Evolutionary conservation across 2,797 vertebrate genomes (phyloP).

Genomic region (Naso thynnoides): DNA sequence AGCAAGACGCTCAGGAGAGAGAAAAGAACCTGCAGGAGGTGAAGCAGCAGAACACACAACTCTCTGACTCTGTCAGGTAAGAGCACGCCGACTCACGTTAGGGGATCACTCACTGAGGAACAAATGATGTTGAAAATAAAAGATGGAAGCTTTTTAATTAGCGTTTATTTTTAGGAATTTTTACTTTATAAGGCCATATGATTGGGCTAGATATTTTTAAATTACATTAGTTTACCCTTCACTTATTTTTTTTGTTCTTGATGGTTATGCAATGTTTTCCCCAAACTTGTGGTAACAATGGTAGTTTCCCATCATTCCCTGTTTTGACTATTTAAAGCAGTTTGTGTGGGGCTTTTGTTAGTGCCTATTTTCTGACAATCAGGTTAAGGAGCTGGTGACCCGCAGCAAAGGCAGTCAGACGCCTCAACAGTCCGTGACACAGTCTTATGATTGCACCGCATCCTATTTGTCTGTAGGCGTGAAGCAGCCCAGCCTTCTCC

Average conservation of each 20-base stretch:
- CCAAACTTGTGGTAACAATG: not conserved
- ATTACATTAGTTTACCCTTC: not conserved
- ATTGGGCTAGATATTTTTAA: not conserved
- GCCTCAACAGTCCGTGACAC: not conserved
- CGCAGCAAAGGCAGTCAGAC: constrained; percentile 20
- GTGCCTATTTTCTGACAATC: constrained; percentile 4
- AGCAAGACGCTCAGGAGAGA: constrained; percentile 80
- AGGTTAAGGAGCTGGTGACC: too few species aligned
- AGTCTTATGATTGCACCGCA: constrained; percentile 73
- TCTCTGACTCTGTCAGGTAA: constrained; percentile 78
- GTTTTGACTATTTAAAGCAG: not conserved
- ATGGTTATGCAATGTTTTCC: not conserved
- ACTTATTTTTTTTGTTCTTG: not conserved
- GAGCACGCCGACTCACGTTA: constrained; percentile 5
- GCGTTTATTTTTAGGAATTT: not conserved
- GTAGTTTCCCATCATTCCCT: not conserved
- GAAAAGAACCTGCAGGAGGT: constrained; percentile 81
- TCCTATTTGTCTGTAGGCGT: constrained; percentile 43
- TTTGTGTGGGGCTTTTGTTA: constrained; percentile 17
- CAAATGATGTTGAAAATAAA: not conserved
- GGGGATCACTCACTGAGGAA: not conserved
- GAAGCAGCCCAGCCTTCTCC: constrained; percentile 17
- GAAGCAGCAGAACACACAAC: constrained; percentile 76
- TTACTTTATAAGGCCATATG: not conserved
- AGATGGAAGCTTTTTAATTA: not conserved